A percentile compares a stretch with the other conserved stretches of the same genome.
Evolutionary conservation across 35 echinoderm and acorn worm species (phyloP).

Genomic region (Lytechinus pictus): DNA sequence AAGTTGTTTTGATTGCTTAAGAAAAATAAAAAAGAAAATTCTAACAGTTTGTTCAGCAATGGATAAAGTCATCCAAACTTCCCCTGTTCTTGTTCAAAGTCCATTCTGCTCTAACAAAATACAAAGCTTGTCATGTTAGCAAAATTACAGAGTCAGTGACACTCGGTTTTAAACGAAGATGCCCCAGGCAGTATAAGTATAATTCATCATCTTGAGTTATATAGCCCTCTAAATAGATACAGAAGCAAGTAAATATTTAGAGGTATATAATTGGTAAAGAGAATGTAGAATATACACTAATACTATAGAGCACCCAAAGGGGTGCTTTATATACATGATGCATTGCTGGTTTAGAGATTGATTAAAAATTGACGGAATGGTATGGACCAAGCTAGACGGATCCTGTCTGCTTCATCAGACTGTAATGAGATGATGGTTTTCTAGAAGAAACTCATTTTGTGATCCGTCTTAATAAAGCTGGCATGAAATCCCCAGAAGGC

Average conservation of each 20-base stretch:
- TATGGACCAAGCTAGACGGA: not conserved
- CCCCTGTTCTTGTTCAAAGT: too few relatives aligned
- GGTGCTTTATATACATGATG: not conserved
- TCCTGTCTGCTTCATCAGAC: not conserved
- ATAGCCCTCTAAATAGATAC: not conserved
- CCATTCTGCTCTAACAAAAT: not conserved
- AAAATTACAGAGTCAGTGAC: not conserved
- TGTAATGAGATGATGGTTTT: not conserved
- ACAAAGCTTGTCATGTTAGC: not conserved
- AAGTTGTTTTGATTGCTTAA: too few relatives aligned
- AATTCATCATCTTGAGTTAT: not conserved
- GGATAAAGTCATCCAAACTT: too few relatives aligned
- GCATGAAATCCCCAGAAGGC: not conserved
- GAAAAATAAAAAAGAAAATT: too few relatives aligned
- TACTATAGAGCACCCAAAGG: not conserved
- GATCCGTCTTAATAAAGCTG: not conserved
- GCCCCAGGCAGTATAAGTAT: not conserved
- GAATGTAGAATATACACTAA: not conserved
- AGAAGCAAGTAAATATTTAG: not conserved
- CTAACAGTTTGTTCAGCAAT: too few relatives aligned
- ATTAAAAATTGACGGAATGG: conserved; percentile 6
- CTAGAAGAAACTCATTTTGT: not conserved
- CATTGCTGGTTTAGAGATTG: not conserved
- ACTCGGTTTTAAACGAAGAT: not conserved
- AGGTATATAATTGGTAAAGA: not conserved